A percentile compares a stretch with the other conserved stretches of the same genome.
Conservation (phyloP, 2,888 invertebrate genomes). For the Sympetrum striolatum region DNA sequence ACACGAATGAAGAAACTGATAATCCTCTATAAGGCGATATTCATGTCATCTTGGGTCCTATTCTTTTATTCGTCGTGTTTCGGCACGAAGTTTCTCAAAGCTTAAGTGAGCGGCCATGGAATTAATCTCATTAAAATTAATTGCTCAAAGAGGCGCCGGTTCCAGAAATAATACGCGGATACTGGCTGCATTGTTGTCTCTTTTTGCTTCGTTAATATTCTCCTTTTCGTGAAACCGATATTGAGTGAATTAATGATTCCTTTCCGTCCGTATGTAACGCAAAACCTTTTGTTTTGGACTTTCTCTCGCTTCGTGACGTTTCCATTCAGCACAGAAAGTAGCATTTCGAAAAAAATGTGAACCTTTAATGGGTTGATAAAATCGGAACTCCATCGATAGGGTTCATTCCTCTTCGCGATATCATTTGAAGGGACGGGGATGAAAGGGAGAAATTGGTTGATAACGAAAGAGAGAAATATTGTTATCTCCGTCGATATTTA, state of each 20-base stretch:
- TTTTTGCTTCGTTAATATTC: not conserved
- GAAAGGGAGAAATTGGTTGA: not conserved
- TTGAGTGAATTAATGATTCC: not conserved
- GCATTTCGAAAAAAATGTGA: not conserved
- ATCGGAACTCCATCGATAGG: not conserved
- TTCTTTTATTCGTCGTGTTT: too few species aligned
- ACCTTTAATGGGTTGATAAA: not conserved
- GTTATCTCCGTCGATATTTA: not conserved
- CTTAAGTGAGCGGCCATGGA: too few species aligned
- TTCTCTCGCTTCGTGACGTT: not conserved
- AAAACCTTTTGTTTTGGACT: not conserved
- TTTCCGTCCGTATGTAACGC: not conserved
- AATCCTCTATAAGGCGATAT: too few species aligned
- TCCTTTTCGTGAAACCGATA: not conserved
- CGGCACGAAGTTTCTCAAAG: too few species aligned
- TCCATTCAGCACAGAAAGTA: not conserved
- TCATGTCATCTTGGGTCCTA: too few species aligned
- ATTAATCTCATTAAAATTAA: too few species aligned
- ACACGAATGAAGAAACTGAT: too few species aligned
- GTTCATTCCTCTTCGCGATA: not conserved
- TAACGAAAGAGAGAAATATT: not conserved
- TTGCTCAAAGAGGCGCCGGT: too few species aligned
- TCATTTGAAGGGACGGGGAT: not conserved
- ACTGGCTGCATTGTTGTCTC: too few species aligned
- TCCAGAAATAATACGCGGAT: too few species aligned